Evolutionary conservation across 2,888 invertebrate species (phyloP), one percentile per base, ranked within the genome.

Genomic region (Alviniconcha strummeri): DNA sequence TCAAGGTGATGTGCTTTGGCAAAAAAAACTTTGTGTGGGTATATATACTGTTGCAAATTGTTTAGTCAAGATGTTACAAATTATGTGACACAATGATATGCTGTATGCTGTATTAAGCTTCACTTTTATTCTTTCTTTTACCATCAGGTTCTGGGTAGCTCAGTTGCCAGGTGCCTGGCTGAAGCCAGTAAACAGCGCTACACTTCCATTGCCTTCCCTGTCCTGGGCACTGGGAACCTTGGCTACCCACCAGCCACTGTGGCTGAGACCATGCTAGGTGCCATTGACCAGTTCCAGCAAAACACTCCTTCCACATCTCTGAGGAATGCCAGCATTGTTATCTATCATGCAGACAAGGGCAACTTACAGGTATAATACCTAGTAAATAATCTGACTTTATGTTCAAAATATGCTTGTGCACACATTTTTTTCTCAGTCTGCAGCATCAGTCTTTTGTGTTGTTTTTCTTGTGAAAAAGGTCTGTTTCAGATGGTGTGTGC

Each of bases 161-260:
- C 89, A 67, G 86, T 91, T 84, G 75, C 83, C 11, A 86, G 87
- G 56, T 89, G 90, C 84, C 75, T 92, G 80, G 69, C 84, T 19
- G 85, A 83, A 52, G 90, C 90, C 52, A 86, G 87, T 82, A 79
- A 83, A 36, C 84, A 82, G 69, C 81, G 83, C 36, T 85, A 87
- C 80, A 87, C 84, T 52, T 88, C 89, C 8, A 88, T 92, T n/a
- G 88, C 91, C 36, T 89, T 92, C 57, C 90, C 90, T 60, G 90
- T 90, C 19, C 85, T 92, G 80, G 92, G 92, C 11, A 90, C 91
- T 8, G 91, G 91, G 64, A 88, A 88, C 71, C 88, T 91, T 1
- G 84, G 87, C 5, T 91, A 90, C 85, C 91, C 92, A 2, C 81
- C 84, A 11, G 87, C 89, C 78, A 80, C 89, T 3, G 90, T 90